phyloP scores from a whole-genome alignment of 2,797 vertebrate species.

The Astyanax mexicanus region DNA sequence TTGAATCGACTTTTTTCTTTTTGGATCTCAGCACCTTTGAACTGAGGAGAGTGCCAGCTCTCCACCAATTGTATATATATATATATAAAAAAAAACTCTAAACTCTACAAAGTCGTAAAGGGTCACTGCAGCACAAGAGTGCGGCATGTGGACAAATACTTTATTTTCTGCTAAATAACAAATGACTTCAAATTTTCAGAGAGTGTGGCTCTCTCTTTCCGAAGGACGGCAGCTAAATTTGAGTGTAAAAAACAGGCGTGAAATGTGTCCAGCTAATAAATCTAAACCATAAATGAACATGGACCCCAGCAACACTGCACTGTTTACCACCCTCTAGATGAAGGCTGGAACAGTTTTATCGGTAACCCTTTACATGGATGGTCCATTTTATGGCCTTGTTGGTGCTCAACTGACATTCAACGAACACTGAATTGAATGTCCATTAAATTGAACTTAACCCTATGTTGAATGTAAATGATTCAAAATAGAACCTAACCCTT shows the following conservation, averaged over 20 bases:
- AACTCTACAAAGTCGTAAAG: slow-evolving; percentile 9
- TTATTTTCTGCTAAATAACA: slow-evolving; percentile 24
- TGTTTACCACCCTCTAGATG: background rate
- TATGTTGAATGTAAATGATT: too few species aligned
- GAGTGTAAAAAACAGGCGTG: background rate
- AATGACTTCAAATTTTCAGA: background rate
- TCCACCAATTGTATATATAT: too few species aligned
- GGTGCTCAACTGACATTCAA: too few species aligned
- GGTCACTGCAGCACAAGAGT: background rate
- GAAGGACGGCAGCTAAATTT: background rate
- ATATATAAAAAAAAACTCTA: too few species aligned
- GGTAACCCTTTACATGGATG: too few species aligned
- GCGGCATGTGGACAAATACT: slow-evolving; percentile 14
- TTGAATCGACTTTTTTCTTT: background rate
- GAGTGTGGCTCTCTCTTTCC: background rate
- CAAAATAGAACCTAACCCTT: too few species aligned
- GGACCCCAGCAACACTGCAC: background rate
- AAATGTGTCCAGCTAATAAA: background rate
- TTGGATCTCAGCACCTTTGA: slow-evolving; percentile 1
- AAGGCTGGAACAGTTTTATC: background rate
- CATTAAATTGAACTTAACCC: too few species aligned
- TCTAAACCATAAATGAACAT: background rate
- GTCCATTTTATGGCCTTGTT: too few species aligned
- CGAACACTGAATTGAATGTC: too few species aligned
- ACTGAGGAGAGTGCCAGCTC: background rate